phyloP scores from a whole-genome alignment of 2,113 vertebrate species.

The Tachysurus fulvidraco region DNA sequence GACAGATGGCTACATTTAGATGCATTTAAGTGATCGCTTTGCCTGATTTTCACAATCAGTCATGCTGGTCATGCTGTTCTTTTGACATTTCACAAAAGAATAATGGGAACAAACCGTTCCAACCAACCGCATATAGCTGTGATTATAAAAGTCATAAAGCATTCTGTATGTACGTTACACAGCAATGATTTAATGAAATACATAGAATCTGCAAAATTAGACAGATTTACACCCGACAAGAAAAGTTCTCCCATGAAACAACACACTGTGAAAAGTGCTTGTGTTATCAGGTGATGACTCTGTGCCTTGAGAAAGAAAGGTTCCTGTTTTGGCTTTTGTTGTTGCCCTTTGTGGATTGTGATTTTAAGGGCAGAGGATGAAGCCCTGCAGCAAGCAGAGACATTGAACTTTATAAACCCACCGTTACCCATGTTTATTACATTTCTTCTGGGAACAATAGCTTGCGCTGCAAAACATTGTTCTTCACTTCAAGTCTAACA shows the following conservation, averaged over 20 bases:
- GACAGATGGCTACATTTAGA: slow-evolving; percentile 2
- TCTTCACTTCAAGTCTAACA: not conserved
- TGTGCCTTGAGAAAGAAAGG: slow-evolving; percentile 14
- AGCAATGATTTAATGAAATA: not conserved
- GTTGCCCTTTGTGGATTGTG: slow-evolving; percentile 28
- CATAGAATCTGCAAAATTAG: not conserved
- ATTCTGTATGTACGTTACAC: not conserved
- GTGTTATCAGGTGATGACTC: not conserved
- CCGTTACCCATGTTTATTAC: not conserved
- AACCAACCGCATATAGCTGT: not conserved
- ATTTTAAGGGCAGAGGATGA: slow-evolving; percentile 17
- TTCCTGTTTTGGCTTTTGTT: slow-evolving; percentile 12
- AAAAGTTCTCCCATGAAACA: not conserved
- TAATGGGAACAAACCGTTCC: not conserved
- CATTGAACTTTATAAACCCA: slow-evolving; percentile 23
- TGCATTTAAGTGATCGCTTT: not conserved
- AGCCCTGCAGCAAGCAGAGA: not conserved
- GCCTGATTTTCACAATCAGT: not conserved
- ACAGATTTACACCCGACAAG: not conserved
- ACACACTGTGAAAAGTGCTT: slow-evolving; percentile 3
- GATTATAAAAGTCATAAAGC: not conserved
- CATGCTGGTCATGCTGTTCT: not conserved
- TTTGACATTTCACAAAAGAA: slow-evolving; percentile 20
- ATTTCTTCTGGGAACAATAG: slow-evolving; percentile 23
- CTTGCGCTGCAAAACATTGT: not conserved